Evolutionary conservation across 92 coral and sea anemone species (phyloP), one percentile per base, ranked within the genome.

Genomic region (Paragorgia papillata): DNA sequence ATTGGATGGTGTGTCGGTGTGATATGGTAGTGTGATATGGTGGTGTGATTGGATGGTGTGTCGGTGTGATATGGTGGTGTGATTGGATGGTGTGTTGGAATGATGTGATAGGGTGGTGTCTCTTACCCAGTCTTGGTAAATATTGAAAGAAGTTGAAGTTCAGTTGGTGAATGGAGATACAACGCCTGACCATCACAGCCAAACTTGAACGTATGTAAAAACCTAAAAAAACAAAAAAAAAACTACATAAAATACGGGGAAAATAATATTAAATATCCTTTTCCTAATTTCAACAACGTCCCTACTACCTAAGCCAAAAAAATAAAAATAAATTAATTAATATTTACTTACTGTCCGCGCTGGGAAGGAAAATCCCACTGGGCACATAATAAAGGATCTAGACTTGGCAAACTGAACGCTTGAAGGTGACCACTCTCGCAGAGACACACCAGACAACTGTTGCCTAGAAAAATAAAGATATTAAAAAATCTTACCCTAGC

Each of bases 151-250:
- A 86, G 87, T 73, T 91, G 99, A 35, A 95, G 85, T 83, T 95
- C 99, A 56, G 86, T 87, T 13, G 97, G 87, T 0, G 99, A 95
- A 48, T 96, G 90, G 86, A 95, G 83, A 65, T 89, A 89, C 18
- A 91, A 43, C 18, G 99, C 99, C 49, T 91, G 88, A 0, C 97
- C 99, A 73, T 86, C 93, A 34, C 88, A 90, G 33, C 97, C 86
- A 75, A 95, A 91, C 32, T 86, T 87, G 37, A 95, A 66, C 6
- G 99, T 91, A 44, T 86, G 86, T 25, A 95, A 74, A 80, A 88
- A 90, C 79, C 96, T 90, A 41, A 20, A 65, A 68, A 49, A 34
- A 37, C 15, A 68, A 46, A 48, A 19, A 20, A 20, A 32, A 31
- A 33, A 21, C 32, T 66, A 37, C 37, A 62, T 10, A 30, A 33